Percentiles rank a stretch among this genome's conserved stretches.
phyloP scores from a whole-genome alignment of 1,140 invertebrate genomes.

The Bursaphelenchus mucronatus region DNA sequence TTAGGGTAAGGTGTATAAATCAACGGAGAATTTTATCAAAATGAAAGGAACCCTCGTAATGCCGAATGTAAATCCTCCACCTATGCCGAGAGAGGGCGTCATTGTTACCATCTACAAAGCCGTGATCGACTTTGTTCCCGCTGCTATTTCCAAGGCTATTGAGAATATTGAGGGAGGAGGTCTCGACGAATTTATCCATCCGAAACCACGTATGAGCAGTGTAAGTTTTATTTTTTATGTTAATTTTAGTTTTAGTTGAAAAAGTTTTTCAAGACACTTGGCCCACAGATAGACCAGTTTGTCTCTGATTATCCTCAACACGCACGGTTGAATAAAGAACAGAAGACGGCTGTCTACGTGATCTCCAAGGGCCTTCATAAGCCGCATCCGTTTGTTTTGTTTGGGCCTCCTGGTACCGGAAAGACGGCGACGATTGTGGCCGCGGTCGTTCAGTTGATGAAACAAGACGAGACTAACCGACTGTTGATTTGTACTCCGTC shows the following conservation, averaged over 20 bases:
- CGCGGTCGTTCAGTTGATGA: slow-evolving; percentile 21
- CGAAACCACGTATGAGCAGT: background rate
- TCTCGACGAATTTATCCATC: slow-evolving; percentile 4
- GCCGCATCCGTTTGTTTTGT: slow-evolving; percentile 10
- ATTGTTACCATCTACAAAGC: slow-evolving; percentile 1
- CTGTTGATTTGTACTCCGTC: slow-evolving; percentile 79
- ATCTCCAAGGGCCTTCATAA: slow-evolving; percentile 8
- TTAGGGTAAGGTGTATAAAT: no score
- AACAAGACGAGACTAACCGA: slow-evolving; percentile 60
- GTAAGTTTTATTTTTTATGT: background rate
- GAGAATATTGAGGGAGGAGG: background rate
- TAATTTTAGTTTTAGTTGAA: background rate
- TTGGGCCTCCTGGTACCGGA: slow-evolving; percentile 43
- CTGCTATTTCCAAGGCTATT: background rate
- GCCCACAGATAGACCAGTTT: background rate
- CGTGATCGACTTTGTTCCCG: slow-evolving; percentile 7
- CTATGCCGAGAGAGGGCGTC: no score
- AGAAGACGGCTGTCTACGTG: slow-evolving; percentile 10
- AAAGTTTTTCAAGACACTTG: background rate
- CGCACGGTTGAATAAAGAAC: slow-evolving; percentile 2
- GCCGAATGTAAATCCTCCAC: no score
- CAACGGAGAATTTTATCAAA: no score
- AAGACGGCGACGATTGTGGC: slow-evolving; percentile 13
- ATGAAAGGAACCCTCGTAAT: no score
- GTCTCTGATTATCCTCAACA: background rate